Evolutionary conservation across 1,140 invertebrate species (phyloP), one percentile per base, ranked within the genome.

Genomic region (Lordiphosa stackelbergi): DNA sequence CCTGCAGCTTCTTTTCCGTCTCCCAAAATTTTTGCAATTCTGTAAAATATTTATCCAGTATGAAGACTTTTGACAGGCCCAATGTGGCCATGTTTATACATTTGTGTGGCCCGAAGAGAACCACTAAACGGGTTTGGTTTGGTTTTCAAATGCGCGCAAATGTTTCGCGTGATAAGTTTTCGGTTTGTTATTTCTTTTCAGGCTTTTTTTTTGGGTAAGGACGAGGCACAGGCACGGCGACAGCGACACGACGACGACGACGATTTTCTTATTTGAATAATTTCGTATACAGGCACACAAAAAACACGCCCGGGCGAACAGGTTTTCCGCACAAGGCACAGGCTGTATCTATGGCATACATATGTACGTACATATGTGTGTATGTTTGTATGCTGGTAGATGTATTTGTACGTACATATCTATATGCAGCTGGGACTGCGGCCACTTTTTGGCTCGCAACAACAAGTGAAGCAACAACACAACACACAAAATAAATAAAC

Each of bases 21-120:
- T 97, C 96, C 96, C 96, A 97, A 90, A 96, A 97, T 90, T 97
- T 97, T 88, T 97, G 95, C 88, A 97, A 90, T 90, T 97, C 96
- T 62, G 95, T 97, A 88, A 97, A 97, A 89, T 97, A 97, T 89
- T 97, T 97, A 92, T 97, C 96, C 91, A 97, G 92, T 88, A 97
- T 97, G 92, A 97, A 97, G 88, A 97, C 95, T 92, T 97, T 97
- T 84, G 95, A 96, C 66, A 96, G 93, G 89, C 95, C 95, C 89
- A 97, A 91, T 87, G 95, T 96, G 91, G 95, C 95, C 86, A 88
- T 88, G 65, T 72, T 86, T 85, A 64, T 57, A 86, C 85, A 86
- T 86, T 86, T 81, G 85, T 79, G 73, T 77, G 72, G 69, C 63
- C 55, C 42, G 43, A 22, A 31, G 38, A 48, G 59, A 64, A 64